Evolutionary conservation across 2,888 invertebrate species (phyloP), one percentile per base, ranked within the genome.

Genomic region (Cylindroiulus punctatus): DNA sequence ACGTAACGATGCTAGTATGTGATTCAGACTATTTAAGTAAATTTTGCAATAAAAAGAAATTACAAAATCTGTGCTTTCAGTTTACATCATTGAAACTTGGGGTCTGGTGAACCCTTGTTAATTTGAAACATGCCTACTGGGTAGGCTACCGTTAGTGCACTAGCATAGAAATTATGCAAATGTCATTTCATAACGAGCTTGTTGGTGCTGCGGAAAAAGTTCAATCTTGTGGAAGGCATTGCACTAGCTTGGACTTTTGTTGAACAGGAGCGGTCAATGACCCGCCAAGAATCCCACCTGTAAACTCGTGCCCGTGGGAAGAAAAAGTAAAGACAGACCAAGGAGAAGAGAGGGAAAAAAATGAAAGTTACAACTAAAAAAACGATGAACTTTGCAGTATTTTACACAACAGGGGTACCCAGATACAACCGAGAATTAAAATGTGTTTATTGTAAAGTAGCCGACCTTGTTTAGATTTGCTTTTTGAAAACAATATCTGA

Each of bases 211-310:
- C 22, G 76, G 30, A 30, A 76, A 76, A 76, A 76, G 76, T 76
- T 30, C 76, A 76, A 76, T 26, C 30, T 76, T 76, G 30, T 3
- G 12, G 76, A 76, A 76, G 76, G 76, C 76, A 76, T 76, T 76
- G 76, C 76, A 76, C 76, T 76, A 76, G 76, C 76, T 76, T 76
- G 76, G 76, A 76, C 76, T 76, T 76, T 76, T 76, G 76, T 76
- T 76, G 76, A 76, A 30, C 76, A 76, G 22, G 76, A 76, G 12
- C 76, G 76, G 76, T 76, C 76, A 76, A 76, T 30, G 76, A 76
- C 76, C 76, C 76, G 0, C 76, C 30, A 76, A 76, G 76, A 76
- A 76, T 76, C 76, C 76, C 76, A 76, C 76, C 76, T 76, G 76
- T 76, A 76, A 76, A 76, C 76, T 76, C 22, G 76, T 30, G 76